Evolutionary conservation across 2,888 invertebrate genomes (phyloP), one percentile per base, ranked within the genome.

Genomic region (Hololepta plana): DNA sequence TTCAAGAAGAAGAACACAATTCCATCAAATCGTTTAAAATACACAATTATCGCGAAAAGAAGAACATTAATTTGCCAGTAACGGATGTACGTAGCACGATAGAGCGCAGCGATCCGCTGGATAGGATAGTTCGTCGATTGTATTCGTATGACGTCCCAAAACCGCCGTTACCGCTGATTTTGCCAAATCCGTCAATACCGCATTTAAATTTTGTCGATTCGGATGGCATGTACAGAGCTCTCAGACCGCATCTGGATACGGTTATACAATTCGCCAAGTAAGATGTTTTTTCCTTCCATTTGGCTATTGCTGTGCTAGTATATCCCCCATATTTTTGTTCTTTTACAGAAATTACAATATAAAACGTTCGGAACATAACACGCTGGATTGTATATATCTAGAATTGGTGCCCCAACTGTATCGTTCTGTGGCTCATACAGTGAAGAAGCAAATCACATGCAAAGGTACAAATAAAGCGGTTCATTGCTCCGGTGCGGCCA

Each of bases 351-450:
- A 61, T 40, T 73, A 72, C 38, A 60, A 62, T 32, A 46, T 68
- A 16, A 59, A 64, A 35, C 53, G 68, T 8, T 66, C 69, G 1
- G 72, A 76, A 43, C 64, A 75, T 32, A 70, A 68, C 23, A 67
- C 69, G 0, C 46, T 75, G 6, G 74, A 79, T 50, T 64, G 67
- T 32, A 60, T 56, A 20, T 76, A 70, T 40, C 47, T 64, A 31
- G 69, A 72, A 38, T 45, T 69, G 25, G 49, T 70, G 15, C 71
- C 71, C 1, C 59, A 62, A 17, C 49, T 72, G 21, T 74, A 69
- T 44, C 53, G 55, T 29, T 46, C 46, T 3, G 43, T 47, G 22
- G 31, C 45, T 24, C 44, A 42, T 33, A 46, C 60, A 38, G 58
- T 69, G 14, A 57, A 57, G 11, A 52, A 64, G 9, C 58, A 60